Conservation (phyloP, 2,888 invertebrate genomes). For the Heliconius ismenius region DNA sequence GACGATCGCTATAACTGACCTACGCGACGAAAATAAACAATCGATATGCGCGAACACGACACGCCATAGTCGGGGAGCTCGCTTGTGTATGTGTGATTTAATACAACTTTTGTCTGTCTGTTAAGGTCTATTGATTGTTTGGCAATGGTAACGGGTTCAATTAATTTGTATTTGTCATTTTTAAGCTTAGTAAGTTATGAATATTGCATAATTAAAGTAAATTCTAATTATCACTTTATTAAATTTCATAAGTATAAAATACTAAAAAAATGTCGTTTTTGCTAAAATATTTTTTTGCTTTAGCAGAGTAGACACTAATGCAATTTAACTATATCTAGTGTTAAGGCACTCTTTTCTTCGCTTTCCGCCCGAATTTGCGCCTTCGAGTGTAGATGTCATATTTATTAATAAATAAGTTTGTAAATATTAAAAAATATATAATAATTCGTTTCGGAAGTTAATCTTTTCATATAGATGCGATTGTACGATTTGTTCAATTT, state of each 20-base stretch:
- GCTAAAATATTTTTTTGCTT: no score
- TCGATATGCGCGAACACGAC: conserved; percentile 40
- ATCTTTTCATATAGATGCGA: conserved; percentile 16
- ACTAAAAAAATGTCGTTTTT: no score
- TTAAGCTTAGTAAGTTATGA: no score
- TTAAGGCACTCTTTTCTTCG: no score
- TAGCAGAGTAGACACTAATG: no score
- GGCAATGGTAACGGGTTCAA: not conserved
- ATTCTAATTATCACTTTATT: no score
- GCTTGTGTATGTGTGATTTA: not conserved
- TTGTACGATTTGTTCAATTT: conserved; percentile 43
- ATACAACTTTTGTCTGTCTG: not conserved
- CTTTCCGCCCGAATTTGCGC: no score
- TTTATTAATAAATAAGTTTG: not conserved
- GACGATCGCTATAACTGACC: conserved; percentile 41
- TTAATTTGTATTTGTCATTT: not conserved
- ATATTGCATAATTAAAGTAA: no score
- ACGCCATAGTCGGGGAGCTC: not conserved
- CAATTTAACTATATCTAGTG: no score
- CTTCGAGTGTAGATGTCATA: not conserved
- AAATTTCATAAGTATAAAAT: no score
- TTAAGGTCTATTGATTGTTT: not conserved
- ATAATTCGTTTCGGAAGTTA: conserved; percentile 2
- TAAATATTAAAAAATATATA: not conserved
- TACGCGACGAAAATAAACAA: conserved; percentile 44